Percentiles rank a stretch among this genome's conserved stretches.
These are phyloP conservation scores for Caenorhabditis drosophilae DNA, from an alignment of 2,888 invertebrate species.

Conservation along the genomic window DNA sequence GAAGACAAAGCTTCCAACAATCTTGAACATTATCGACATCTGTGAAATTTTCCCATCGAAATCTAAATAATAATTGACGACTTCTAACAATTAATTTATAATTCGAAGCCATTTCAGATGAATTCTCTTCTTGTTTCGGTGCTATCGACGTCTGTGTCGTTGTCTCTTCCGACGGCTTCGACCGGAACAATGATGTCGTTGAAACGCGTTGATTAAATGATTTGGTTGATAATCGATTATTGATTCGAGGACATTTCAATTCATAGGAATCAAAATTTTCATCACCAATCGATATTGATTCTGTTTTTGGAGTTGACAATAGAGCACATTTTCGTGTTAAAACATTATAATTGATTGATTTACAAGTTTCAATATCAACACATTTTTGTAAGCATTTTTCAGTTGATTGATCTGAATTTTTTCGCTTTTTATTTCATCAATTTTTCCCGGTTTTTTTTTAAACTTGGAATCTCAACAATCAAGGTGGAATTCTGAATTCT, in stretches of 20 bases:
- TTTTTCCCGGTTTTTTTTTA: too few species aligned
- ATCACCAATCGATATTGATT: constrained; percentile 23
- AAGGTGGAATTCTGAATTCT: constrained; percentile 17
- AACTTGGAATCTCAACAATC: constrained; percentile 24
- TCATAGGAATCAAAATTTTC: constrained; percentile 58
- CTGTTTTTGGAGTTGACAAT: constrained; percentile 18
- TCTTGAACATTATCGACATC: constrained; percentile 28
- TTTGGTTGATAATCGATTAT: background rate
- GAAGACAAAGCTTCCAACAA: constrained; percentile 26
- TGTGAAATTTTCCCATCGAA: constrained; percentile 7
- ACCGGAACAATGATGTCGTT: too few species aligned
- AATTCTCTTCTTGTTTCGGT: background rate
- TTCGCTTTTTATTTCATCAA: background rate
- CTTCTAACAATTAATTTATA: constrained; percentile 23
- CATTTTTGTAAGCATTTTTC: constrained; percentile 55
- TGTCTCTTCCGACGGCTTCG: too few species aligned
- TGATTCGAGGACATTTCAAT: constrained; percentile 40
- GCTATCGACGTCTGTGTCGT: background rate
- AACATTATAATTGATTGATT: constrained; percentile 55
- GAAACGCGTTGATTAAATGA: too few species aligned
- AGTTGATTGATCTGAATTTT: constrained; percentile 24
- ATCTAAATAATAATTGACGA: constrained; percentile 11
- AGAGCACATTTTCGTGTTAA: constrained; percentile 26
- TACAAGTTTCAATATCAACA: constrained; percentile 39
- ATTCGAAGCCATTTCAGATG: constrained; percentile 10